These are phyloP conservation scores for Drosophila subquinaria DNA, from an alignment of 2,888 invertebrate species.

Conservation along the genomic window DNA sequence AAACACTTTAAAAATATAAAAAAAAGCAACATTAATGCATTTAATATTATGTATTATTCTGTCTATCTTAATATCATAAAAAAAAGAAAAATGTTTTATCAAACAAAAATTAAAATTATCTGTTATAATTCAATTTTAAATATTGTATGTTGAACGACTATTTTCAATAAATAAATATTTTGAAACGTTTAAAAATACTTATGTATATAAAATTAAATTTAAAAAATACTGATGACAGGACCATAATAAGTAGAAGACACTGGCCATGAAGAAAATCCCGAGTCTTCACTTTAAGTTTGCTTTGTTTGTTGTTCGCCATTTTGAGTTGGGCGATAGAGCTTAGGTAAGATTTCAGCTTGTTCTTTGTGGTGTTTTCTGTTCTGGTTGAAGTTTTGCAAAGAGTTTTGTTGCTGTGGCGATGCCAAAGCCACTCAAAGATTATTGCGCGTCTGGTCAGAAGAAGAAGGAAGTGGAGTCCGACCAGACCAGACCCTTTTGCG, in stretches of 20 bases:
- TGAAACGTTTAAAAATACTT: background rate
- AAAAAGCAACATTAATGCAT: too few relatives aligned
- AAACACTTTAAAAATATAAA: too few relatives aligned
- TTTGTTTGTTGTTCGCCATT: constrained; percentile 28
- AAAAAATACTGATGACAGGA: background rate
- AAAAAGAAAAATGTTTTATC: too few relatives aligned
- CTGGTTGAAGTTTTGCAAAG: constrained; percentile 34
- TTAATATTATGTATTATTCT: too few relatives aligned
- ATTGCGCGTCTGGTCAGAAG: constrained; percentile 38
- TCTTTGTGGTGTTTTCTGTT: constrained; percentile 48
- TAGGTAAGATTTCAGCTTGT: constrained; percentile 59
- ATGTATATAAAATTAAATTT: background rate
- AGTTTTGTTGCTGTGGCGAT: constrained; percentile 50
- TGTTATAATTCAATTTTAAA: too few relatives aligned
- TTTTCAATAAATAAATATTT: constrained; percentile 2
- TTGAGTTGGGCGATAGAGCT: constrained; percentile 46
- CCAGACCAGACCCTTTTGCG: constrained; percentile 56
- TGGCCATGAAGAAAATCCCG: background rate
- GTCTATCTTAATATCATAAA: too few relatives aligned
- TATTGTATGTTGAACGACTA: background rate
- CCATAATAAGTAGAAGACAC: background rate
- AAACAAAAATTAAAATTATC: too few relatives aligned
- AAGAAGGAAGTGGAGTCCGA: constrained; percentile 15
- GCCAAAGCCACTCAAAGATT: constrained; percentile 62
- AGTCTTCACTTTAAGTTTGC: constrained; percentile 13